Base-by-base conservation (phyloP, 2,113 vertebrate genomes). In the Bettongia penicillata region DNA sequence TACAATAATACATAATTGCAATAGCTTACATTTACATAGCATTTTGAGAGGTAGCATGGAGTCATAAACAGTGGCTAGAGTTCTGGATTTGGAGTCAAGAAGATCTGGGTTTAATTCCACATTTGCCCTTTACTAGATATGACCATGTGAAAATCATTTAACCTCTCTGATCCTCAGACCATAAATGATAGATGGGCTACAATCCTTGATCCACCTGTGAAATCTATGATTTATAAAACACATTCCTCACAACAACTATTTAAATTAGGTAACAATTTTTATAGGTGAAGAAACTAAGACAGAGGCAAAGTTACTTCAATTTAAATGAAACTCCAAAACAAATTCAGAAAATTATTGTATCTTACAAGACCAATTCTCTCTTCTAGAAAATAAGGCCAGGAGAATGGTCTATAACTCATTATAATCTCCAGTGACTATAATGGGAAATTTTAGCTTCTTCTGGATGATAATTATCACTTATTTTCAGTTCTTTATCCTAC, bases 331-430 rank as follows among this genome's bases (percentile, higher is more conserved):
- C 37, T 84, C 68, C 68, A 43, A 84, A 84, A 84, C n/a, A 77
- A 77, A 43, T 84, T 84, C 68, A 84, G 37, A 23, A 84, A 84
- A 84, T 84, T 84, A 16, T 37, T 68, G 57, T 61, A 37, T n/a
- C 37, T 68, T 68, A 37, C 61, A 68, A 68, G 14, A 37, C 31
- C 31, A 68, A 68, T 0, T 26, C 53, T 43, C 9, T 52, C 31
- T 89, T 97, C 91, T 96, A 95, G 77, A 95, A 96, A 95, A 94
- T 77, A 93, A 91, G 26, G 31, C 9, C 68, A 93, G 91, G 91
- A 93, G 37, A 43, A 95, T 91, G 43, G 77, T 51, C 12, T 89
- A 12, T 51, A 50, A 89, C 47, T 3, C 84, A 93, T 91, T 90
- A 48, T 91, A 84, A 48, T 57, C n/a, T 91, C 51, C 89, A 77